phyloP scores from a whole-genome alignment of 2,888 invertebrate species.

The Eumerus sabulonum region DNA sequence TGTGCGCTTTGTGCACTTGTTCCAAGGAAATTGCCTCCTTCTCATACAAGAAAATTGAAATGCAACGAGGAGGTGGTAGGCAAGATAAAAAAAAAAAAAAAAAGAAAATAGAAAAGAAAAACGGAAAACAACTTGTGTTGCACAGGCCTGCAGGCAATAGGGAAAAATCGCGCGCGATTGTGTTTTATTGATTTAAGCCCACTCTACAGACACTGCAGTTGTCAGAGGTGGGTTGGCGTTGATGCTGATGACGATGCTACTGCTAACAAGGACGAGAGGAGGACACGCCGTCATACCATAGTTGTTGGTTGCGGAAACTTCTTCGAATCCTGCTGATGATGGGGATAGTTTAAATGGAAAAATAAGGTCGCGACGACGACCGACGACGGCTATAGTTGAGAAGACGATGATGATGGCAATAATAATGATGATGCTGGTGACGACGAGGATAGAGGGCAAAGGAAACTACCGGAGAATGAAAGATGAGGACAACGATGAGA shows the following conservation, averaged over 20 bases:
- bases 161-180: conserved; percentile 66
- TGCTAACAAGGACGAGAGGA: conserved; percentile 40
- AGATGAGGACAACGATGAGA: conserved; percentile 13
- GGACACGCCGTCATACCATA: conserved; percentile 15
- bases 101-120: not conserved
- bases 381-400: conserved; percentile 7
- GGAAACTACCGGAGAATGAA: conserved; percentile 17
- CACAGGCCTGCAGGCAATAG: conserved; percentile 8
- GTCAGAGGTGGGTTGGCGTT: conserved; percentile 12
- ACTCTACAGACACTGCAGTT: conserved; percentile 47
- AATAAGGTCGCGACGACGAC: conserved; percentile 64
- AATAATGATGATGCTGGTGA: conserved; percentile 2
- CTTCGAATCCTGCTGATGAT: conserved; percentile 65
- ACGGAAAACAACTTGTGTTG: not conserved
- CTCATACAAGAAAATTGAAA: conserved; percentile 38
- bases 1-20: conserved; percentile 65
- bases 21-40: conserved; percentile 60
- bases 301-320: conserved; percentile 60
- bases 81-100: not conserved
- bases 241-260: conserved; percentile 6
- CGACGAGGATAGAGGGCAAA: not conserved
- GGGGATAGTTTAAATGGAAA: conserved; percentile 60
- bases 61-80: conserved; percentile 34
- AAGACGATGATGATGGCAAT: not conserved
- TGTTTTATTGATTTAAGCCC: conserved; percentile 67